Evolutionary conservation across 2,113 vertebrate genomes (phyloP), one percentile per base, ranked within the genome.

Genomic region (Triplophysa dalaica): DNA sequence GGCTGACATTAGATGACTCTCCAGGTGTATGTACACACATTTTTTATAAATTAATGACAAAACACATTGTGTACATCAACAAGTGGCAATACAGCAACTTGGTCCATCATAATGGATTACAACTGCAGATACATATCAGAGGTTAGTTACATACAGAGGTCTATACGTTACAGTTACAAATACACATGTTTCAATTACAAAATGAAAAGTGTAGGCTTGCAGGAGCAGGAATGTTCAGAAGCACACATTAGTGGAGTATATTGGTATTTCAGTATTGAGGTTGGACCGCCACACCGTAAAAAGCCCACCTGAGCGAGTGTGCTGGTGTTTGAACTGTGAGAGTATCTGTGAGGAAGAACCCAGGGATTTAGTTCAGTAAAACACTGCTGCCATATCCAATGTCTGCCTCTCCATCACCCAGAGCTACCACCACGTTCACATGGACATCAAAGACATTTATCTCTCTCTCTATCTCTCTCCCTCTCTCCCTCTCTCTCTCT

Each of bases 321-420:
- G 74, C 45, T 22, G 24, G 82, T 83, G 82, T 80, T 52, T 79
- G 80, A 70, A 54, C 43, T 70, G 33, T 69, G 29, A 45, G 22
- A 63, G 52, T 67, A 56, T 74, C 62, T 50, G 19, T 78, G 54
- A 45, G 62, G 61, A 11, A 19, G 45, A 13, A 29, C 70, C 77
- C 64, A 52, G 58, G 70, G 65, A 70, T 69, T 58, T 60, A 78
- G 56, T 75, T 26, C 63, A 75, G 52, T 75, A 79, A 79, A 67
- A 66, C 48, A 58, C 70, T 43, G 29, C 80, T 65, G 67, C 60
- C 67, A 77, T 50, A 70, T 72, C 12, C 61, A 77, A 65, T 82
- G 50, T 82, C 67, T 72, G 81, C 33, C 33, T 69, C 45, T 72
- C 11, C 38, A 60, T 78, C 75, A 73, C 80, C 66, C 24, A 63